Conservation (phyloP, 2,888 invertebrate genomes). For the Epirrita christyi region DNA sequence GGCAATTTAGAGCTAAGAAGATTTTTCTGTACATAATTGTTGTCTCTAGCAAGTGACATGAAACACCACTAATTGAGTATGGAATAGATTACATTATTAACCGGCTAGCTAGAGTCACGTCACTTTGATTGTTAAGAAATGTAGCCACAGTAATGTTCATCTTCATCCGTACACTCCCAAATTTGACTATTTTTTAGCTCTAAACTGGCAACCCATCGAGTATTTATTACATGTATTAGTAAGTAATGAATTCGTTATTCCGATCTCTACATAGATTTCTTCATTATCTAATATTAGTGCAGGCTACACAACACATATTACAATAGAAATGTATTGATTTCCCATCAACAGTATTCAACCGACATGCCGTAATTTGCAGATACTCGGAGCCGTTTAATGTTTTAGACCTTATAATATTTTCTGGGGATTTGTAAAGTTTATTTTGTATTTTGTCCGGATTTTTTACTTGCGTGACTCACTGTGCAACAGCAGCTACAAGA, state of each 20-base stretch:
- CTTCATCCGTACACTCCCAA: slow-evolving; percentile 30
- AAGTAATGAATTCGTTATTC: slow-evolving; percentile 77
- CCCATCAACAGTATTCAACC: slow-evolving; percentile 78
- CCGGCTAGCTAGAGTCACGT: slow-evolving; percentile 32
- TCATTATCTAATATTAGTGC: slow-evolving; percentile 75
- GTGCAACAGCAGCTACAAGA: slow-evolving; percentile 72
- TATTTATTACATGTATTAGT: slow-evolving; percentile 77
- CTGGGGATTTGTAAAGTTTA: slow-evolving; percentile 54
- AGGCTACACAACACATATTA: slow-evolving; percentile 82
- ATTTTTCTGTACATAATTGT: slow-evolving; percentile 39
- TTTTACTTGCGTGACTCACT: slow-evolving; percentile 78
- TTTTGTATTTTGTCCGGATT: slow-evolving; percentile 69
- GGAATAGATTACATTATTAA: slow-evolving; percentile 64
- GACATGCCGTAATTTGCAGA: slow-evolving; percentile 82
- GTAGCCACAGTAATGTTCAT: slow-evolving; percentile 37
- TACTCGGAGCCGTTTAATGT: slow-evolving; percentile 78
- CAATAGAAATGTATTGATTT: slow-evolving; percentile 83
- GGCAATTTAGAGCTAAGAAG: slow-evolving; percentile 68
- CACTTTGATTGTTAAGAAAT: slow-evolving; percentile 35
- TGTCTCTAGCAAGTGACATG: slow-evolving; percentile 28
- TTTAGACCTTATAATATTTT: slow-evolving; percentile 64
- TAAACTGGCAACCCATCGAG: slow-evolving; percentile 60
- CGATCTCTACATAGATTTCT: slow-evolving; percentile 80
- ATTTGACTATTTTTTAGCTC: slow-evolving; percentile 56
- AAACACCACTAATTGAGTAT: slow-evolving; percentile 51